A percentile compares a stretch with the other conserved stretches of the same genome.
phyloP scores from a whole-genome alignment of 2,797 vertebrate species.

The Notoglanidium macrostoma region DNA sequence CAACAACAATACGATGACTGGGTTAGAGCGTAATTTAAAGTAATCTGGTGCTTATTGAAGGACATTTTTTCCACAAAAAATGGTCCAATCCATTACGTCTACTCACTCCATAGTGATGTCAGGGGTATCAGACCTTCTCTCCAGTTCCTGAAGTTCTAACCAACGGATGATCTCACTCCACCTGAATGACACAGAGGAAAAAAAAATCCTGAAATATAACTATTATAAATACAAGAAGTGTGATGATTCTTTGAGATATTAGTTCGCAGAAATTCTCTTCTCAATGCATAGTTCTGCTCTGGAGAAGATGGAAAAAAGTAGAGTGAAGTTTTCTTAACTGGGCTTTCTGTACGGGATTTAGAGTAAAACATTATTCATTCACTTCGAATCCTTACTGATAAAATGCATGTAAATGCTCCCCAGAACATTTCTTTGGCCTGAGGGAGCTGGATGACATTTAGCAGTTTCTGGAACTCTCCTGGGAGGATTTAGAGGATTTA shows the following conservation, averaged over 20 bases:
- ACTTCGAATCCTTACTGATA: neutral
- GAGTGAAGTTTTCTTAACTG: neutral
- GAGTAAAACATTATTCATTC: neutral
- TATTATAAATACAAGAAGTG: neutral
- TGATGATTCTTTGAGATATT: neutral
- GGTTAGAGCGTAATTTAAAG: neutral
- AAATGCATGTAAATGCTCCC: neutral
- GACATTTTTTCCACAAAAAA: neutral
- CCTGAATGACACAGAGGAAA: neutral
- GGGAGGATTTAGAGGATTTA: neutral
- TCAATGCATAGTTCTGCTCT: neutral
- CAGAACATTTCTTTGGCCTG: neutral
- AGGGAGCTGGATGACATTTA: neutral
- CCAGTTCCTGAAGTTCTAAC: neutral
- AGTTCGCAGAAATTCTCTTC: neutral
- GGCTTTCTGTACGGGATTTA: neutral
- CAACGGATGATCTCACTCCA: neutral
- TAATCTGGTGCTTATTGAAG: neutral
- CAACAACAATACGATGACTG: neutral
- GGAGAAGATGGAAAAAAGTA: neutral
- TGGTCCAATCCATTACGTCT: neutral
- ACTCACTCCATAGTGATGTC: neutral
- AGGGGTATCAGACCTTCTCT: neutral
- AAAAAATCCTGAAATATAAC: neutral
- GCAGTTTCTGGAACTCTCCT: neutral